Base-by-base conservation (phyloP, 2,888 invertebrate species). In the Torymus auratus region DNA sequence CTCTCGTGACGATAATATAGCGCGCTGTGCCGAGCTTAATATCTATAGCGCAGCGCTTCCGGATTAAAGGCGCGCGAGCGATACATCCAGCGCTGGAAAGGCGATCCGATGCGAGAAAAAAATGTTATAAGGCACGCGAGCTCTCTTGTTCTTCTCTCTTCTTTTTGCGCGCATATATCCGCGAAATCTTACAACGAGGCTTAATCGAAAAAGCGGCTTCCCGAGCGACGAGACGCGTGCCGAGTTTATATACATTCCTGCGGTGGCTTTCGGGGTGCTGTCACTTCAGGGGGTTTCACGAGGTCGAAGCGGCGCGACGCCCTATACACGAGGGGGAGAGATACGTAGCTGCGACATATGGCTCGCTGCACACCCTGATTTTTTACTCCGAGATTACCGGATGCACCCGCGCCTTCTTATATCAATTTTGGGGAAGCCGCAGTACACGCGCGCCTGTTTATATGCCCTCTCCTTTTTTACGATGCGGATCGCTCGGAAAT, bases 341-440 rank as follows among this genome's bases (percentile, higher is more conserved):
- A 7, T 7, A 53, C 20, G 20, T 4, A 1, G 13, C 15, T 12
- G 7, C 64, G 20, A 61, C 71, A 71, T 52, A 52, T 71, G 71
- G 71, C 50, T 64, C 64, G 64, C 17, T 64, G 13, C 64, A 64
- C 73, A 64, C 72, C 28, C 62, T 72, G 41, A 7, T 10, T 61
- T 53, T 71, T 61, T 71, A 55, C 58, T n/a, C 11, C 3, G 61
- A 13, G 11, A 10, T 15, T 11, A 60, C 67, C 67, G 74, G 74
- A 74, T 73, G 73, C 41, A 41, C 41, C 7, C 41, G 41, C 73
- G 73, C 13, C 64, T 65, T 41, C 64, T 73, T 17, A 14, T 67
- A 72, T 72, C 58, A 58, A 65, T 79, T 73, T 64, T 71, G 20
- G 62, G 73, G 73, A 65, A 55, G 28, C 55, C 71, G 61, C 17